Percentiles rank a stretch among this genome's conserved stretches.
Evolutionary conservation across 2,113 vertebrate genomes (phyloP).

Genomic region (Xiphophorus maculatus): DNA sequence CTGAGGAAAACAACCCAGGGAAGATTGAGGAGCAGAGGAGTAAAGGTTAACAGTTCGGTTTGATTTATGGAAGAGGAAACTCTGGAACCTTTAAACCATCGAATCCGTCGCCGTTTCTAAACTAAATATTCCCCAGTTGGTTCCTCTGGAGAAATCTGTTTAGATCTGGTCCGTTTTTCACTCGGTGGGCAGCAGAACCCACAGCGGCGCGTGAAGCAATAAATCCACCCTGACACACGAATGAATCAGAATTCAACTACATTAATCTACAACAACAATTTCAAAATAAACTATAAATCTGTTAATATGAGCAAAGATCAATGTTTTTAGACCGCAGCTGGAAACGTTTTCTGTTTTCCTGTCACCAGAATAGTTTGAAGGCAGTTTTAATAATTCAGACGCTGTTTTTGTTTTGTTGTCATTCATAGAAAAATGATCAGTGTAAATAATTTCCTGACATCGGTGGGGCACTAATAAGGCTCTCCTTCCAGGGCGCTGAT

Average conservation of each 20-base stretch:
- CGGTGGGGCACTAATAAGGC: too few species aligned
- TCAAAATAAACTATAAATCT: too few species aligned
- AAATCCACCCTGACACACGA: neutral
- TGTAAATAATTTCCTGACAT: too few species aligned
- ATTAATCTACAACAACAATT: too few species aligned
- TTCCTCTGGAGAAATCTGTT: constrained; percentile 30
- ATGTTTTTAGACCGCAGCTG: too few species aligned
- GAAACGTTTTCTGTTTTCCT: too few species aligned
- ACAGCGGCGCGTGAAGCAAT: neutral
- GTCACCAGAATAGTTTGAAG: too few species aligned
- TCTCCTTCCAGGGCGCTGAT: too few species aligned
- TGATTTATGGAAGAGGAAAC: constrained; percentile 15
- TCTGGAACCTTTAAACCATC: constrained; percentile 12
- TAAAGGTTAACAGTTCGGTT: constrained; percentile 32
- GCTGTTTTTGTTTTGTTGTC: too few species aligned
- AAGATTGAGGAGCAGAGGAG: constrained; percentile 2
- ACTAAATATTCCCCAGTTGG: constrained; percentile 1
- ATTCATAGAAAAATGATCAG: too few species aligned
- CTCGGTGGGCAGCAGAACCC: constrained; percentile 2
- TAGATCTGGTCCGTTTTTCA: neutral
- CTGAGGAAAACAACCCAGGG: constrained; percentile 7
- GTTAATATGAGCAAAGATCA: too few species aligned
- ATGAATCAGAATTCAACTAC: neutral
- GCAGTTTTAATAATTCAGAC: too few species aligned
- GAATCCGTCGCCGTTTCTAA: constrained; percentile 12